These are phyloP conservation scores for Panagrolaimus sp. DNA, from an alignment of 1,140 invertebrate species.

Conservation along the genomic window DNA sequence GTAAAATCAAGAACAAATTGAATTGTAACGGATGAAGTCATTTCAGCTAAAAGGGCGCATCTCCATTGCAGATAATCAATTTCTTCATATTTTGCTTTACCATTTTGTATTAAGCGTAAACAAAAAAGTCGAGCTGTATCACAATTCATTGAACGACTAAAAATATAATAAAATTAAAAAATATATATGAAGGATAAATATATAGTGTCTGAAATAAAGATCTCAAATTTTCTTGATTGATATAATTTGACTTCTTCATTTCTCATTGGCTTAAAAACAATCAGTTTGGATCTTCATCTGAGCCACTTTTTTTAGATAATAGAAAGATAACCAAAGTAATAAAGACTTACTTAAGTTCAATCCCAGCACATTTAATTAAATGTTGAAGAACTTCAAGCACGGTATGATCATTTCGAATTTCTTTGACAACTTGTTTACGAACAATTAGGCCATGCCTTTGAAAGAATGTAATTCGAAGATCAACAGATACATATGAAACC, in stretches of 20 bases:
- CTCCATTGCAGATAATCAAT: constrained; percentile 3
- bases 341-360: background rate
- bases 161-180: background rate
- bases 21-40: background rate
- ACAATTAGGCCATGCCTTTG: background rate
- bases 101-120: background rate
- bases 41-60: constrained; percentile 4
- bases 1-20: constrained; percentile 7
- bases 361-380: constrained; percentile 3
- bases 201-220: too few species aligned
- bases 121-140: background rate
- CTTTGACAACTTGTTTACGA: constrained; percentile 1
- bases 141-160: background rate
- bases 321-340: too few species aligned
- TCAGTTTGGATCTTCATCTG: too few species aligned
- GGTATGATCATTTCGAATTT: constrained; percentile 2
- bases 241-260: too few species aligned
- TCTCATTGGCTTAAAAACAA: too few species aligned
- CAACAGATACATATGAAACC: background rate
- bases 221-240: too few species aligned
- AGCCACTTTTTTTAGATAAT: too few species aligned
- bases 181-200: too few species aligned
- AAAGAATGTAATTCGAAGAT: background rate
- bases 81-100: background rate
- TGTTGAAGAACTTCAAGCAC: constrained; percentile 7